Evolutionary conservation across 2,113 vertebrate species (phyloP).

Genomic region (Pterocles gutturalis): DNA sequence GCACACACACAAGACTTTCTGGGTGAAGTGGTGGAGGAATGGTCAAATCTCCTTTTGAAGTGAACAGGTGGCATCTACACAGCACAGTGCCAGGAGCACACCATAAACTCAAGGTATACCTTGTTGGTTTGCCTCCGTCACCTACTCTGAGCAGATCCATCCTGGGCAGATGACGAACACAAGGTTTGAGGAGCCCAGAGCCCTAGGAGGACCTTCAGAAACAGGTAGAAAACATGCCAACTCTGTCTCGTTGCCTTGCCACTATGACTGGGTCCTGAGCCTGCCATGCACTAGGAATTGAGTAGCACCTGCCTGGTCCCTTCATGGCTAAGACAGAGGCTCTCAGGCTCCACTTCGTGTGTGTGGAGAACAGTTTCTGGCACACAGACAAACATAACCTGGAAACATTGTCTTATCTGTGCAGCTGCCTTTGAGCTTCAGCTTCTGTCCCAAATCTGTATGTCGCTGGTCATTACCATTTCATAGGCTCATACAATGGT

Average conservation of each 20-base stretch:
- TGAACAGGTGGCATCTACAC: background rate
- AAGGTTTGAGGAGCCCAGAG: background rate
- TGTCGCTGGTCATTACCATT: background rate
- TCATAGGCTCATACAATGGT: background rate
- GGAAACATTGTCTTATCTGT: background rate
- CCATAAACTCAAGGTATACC: background rate
- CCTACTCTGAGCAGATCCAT: background rate
- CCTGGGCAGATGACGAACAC: background rate
- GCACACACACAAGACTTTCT: accelerated
- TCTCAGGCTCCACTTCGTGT: background rate
- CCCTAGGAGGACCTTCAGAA: background rate
- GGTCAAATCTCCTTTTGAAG: background rate
- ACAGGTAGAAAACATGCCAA: background rate
- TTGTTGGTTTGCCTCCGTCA: background rate
- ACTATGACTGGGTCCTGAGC: background rate
- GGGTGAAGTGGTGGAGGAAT: background rate
- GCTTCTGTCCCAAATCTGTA: background rate
- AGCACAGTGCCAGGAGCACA: background rate
- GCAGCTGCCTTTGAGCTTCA: background rate
- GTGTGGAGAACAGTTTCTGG: background rate
- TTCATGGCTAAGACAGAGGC: background rate
- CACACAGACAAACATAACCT: background rate
- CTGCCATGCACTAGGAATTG: background rate
- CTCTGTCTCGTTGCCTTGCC: background rate
- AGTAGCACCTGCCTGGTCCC: background rate